Base-by-base conservation (phyloP, 2,888 invertebrate genomes). In the Chrysolina haemoptera region DNA sequence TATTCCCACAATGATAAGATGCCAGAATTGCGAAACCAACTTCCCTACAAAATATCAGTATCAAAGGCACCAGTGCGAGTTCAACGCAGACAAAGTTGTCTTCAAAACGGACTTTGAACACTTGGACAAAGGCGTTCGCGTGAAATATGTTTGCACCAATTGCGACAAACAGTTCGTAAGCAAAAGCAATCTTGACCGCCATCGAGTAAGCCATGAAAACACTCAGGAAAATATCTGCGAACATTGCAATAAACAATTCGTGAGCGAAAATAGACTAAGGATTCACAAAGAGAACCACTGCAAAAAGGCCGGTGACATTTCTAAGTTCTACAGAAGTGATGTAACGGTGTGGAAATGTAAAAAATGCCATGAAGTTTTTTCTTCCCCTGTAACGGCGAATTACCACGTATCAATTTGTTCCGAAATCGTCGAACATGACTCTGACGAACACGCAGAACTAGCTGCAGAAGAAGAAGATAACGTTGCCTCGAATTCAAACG, bases 201-300 rank as follows among this genome's bases (percentile, higher is more conserved):
- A 88, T 79, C 85, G 85, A 69, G 81, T 82, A 4, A 86, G 86
- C 70, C 88, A 88, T 74, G 85, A 86, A 69, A 86, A 84, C 70
- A 83, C 82, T 3, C 84, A 86, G 70, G 84, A 85, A 53, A 88
- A 87, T 76, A 84, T 86, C 35, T 88, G 88, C 74, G 88, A 88
- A 74, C 85, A 86, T 71, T 88, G 88, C 74, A 86, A 85, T 63
- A 88, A 88, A 77, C 86, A 86, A 62, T 88, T 88, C 78, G 87
- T 88, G 9, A 88, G 87, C 72, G 88, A 88, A 78, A 88, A 88
- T 74, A 84, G 88, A 12, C 81, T 88, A 62, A 82, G 87, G 22
- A 88, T 88, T 16, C 88, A 88, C 73, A 87, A 87, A 76, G 88
- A 88, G 77, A 88, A 88, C 75, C 88, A 88, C 73, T 88, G 88